Base-by-base conservation (phyloP, 2,888 invertebrate species). In the Helicoverpa assulta region DNA sequence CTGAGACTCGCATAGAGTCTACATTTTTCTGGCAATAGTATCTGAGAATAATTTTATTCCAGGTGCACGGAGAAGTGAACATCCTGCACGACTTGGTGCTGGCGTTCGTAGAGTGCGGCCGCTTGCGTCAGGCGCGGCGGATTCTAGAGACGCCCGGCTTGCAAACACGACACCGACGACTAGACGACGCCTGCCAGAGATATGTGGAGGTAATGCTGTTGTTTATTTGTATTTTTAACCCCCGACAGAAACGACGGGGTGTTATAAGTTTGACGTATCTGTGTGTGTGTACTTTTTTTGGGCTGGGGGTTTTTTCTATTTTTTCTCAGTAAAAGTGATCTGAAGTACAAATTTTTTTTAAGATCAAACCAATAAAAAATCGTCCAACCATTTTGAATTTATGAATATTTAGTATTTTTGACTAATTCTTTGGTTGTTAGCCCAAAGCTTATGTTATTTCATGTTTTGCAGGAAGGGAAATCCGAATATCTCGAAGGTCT, bases 81-180 rank as follows among this genome's bases (percentile, higher is more conserved):
- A 97, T 98, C 77, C 96, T 99, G 6, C 97, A 98, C 83, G 98
- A 98, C 89, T 95, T 99, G 79, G 98, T 98, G 5, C 96, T 98
- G 56, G 97, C 97, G 1, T 99, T 99, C 88, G 96, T 99, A 3
- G 98, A 98, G 87, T 98, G 98, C 82, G 98, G 98, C 0, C 96
- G 98, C 19, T 90, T 97, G 66, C 95, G 97, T 29, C 98, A 98
- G 89, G 99, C 99, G 0, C 96, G 97, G 37, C 98, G 98, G 86
- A 98, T 99, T 69, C 93, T 99, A 2, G 98, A 98, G 94, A 98
- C 98, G 0, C 98, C 98, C 0, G 98, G 98, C 0, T 90, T 98
- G 72, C 96, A 97, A 76, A 96, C 97, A 0, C 92, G 97, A 37
- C 96, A 97, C 52, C 96, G 97, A 19, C 96, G 97, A 50, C 95